phyloP scores from a whole-genome alignment of 2,797 vertebrate species.

The Syndactyla subalaris region DNA sequence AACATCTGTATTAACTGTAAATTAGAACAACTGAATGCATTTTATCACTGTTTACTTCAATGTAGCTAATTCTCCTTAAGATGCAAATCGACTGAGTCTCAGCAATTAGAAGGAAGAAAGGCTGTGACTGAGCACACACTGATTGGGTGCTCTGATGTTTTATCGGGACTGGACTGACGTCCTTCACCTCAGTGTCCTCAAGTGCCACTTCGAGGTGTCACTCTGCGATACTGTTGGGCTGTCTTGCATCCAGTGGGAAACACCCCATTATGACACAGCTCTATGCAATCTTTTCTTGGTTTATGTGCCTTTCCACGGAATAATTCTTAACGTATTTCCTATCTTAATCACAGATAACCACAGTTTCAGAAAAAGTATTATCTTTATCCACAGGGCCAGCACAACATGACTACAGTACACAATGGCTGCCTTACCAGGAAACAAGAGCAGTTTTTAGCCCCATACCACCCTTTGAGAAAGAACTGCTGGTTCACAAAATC shows the following conservation, averaged over 20 bases:
- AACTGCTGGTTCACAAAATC: background rate
- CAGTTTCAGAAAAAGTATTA: background rate
- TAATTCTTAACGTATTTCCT: background rate
- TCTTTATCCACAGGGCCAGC: background rate
- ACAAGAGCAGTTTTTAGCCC: background rate
- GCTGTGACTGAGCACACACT: background rate
- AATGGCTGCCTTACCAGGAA: background rate
- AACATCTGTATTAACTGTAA: background rate
- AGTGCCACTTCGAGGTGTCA: background rate
- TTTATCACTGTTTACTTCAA: background rate
- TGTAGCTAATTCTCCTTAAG: background rate
- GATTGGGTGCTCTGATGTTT: background rate
- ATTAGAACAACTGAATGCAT: background rate
- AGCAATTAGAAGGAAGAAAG: background rate
- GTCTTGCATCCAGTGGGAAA: background rate
- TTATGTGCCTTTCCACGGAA: background rate
- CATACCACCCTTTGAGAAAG: background rate
- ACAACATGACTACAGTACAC: rapidly evolving
- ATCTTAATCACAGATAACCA: background rate
- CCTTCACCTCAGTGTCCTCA: background rate
- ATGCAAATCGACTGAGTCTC: background rate
- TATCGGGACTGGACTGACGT: background rate
- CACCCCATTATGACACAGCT: background rate
- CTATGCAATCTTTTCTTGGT: background rate
- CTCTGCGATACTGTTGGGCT: background rate